Base-by-base conservation (phyloP, 1,140 invertebrate species). In the Thaumatotibia leucotreta region DNA sequence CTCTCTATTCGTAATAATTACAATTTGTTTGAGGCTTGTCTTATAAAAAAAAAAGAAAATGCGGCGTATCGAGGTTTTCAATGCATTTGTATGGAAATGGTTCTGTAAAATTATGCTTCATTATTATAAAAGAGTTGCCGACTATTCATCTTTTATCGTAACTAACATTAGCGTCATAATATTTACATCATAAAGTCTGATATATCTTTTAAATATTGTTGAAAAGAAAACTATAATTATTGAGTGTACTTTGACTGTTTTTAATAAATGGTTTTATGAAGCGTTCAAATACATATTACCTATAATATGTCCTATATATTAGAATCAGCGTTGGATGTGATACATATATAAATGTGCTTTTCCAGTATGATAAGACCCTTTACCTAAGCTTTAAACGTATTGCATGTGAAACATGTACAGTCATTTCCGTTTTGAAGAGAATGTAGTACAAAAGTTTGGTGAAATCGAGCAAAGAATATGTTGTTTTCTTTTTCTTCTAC, bases 351-450 rank as follows among this genome's bases (percentile, higher is more conserved):
- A 20, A 58, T 58, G 52, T 63, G 61, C 61, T 35, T 24, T 20
- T 27, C 63, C 45, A 64, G 63, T 45, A 64, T 50, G 17, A 39
- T 50, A 20, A 64, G 63, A 58, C 11, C 52, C 24, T 58, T 8
- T 6, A n/a, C n/a, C n/a, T n/a, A 32, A 22, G 31, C 33, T 63
- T 63, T 63, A 23, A 35, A 63, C 10, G 11, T 1, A 27, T 54
- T 58, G 52, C 52, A 58, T 58, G 52, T 4, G 10, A 27, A 27
- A 10, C n/a, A 20, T 17, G 5, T 23, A 14, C 14, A 45, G 5
- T 45, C 35, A 20, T 45, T 1, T 0, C 17, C 35, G 17, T 5
- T 45, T 0, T n/a, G 11, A 35, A n/a, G 11, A 35, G 31, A 32
- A 32, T 32, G 1, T 35, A 8, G 11, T n/a, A 2, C 10, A 35